These are phyloP conservation scores for Zenarchopterus dispar DNA, from an alignment of 2,797 vertebrate species.

Conservation along the genomic window DNA sequence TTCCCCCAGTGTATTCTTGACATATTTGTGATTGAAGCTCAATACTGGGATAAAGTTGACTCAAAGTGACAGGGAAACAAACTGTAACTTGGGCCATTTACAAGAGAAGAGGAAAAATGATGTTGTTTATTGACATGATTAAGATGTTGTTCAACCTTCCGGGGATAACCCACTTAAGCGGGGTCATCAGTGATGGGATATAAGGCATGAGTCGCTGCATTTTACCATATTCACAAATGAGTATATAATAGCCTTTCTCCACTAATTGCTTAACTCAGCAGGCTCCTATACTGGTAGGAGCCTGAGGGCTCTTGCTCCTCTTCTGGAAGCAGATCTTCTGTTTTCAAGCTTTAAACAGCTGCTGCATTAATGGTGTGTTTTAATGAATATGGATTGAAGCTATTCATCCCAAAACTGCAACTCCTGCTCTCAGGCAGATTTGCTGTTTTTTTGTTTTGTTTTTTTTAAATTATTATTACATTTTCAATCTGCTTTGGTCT, in stretches of 20 bases:
- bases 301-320: background rate
- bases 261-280: slow-evolving; percentile 28
- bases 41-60: no score
- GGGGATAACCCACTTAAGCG: slow-evolving; percentile 26
- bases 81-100: no score
- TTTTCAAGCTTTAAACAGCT: slow-evolving; percentile 26
- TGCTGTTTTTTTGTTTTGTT: no score
- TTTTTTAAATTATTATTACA: no score
- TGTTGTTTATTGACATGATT: slow-evolving; percentile 14
- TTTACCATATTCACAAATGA: slow-evolving; percentile 28
- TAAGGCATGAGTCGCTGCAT: slow-evolving; percentile 25
- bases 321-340: slow-evolving; percentile 6
- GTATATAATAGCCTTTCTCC: slow-evolving; percentile 11
- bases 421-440: background rate
- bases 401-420: slow-evolving; percentile 4
- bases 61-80: no score
- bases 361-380: slow-evolving; percentile 2
- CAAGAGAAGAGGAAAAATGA: no score
- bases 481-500: background rate
- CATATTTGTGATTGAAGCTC: no score
- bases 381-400: slow-evolving; percentile 8
- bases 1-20: no score
- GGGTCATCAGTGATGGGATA: slow-evolving; percentile 42
- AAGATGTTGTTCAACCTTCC: slow-evolving; percentile 21
- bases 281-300: slow-evolving; percentile 12